Conservation (phyloP, 2,888 invertebrate species). For the Callyntrura guangdongensis region DNA sequence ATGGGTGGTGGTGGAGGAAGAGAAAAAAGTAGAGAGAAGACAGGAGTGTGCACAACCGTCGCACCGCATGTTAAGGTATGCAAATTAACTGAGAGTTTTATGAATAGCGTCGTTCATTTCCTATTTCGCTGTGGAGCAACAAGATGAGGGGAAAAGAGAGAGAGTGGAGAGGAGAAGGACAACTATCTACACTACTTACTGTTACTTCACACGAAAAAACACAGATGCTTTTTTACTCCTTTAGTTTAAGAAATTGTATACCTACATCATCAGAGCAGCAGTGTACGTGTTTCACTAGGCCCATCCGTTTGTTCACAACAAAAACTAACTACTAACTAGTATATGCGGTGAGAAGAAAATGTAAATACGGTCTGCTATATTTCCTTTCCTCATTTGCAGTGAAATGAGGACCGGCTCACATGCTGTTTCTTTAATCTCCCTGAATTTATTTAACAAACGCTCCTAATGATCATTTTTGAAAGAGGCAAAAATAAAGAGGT, state of each 20-base stretch:
- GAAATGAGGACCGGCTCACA: constrained; percentile 51
- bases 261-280: neutral
- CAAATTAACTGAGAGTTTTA: constrained; percentile 76
- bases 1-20: constrained; percentile 3
- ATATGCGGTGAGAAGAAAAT: constrained; percentile 70
- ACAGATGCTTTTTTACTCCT: constrained; percentile 50
- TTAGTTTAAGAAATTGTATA: neutral
- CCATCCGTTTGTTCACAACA: neutral
- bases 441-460: constrained; percentile 70
- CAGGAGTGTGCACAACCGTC: neutral
- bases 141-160: constrained; percentile 11
- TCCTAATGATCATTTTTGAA: constrained; percentile 72
- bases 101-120: constrained; percentile 65
- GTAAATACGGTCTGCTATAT: constrained; percentile 60
- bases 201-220: constrained; percentile 15
- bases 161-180: neutral
- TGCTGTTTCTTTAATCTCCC: constrained; percentile 72
- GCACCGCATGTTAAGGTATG: constrained; percentile 70
- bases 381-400: constrained; percentile 62
- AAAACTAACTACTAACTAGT: constrained; percentile 59
- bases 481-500: constrained; percentile 25
- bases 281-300: neutral
- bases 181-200: neutral
- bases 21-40: neutral
- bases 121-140: constrained; percentile 22